Conservation (phyloP, 2,113 vertebrate species). For the Thymallus thymallus region DNA sequence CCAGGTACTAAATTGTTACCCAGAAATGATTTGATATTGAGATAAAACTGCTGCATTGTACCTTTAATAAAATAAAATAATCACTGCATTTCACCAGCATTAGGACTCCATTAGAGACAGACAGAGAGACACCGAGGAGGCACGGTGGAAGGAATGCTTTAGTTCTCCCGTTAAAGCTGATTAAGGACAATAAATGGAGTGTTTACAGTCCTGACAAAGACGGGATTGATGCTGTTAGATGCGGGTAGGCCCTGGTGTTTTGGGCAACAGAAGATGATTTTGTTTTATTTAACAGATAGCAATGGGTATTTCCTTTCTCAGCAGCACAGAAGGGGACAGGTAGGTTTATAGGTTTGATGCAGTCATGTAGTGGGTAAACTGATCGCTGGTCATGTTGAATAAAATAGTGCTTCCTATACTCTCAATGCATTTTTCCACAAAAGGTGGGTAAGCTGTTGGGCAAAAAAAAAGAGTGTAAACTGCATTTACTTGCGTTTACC, state of each 20-base stretch:
- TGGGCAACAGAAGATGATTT: slow-evolving; percentile 51
- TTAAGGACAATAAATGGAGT: slow-evolving; percentile 31
- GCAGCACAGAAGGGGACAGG: no score
- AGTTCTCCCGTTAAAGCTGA: not conserved
- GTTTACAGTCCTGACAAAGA: slow-evolving; percentile 52
- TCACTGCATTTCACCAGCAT: not conserved
- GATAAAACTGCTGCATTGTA: no score
- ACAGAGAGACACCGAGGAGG: slow-evolving; percentile 17
- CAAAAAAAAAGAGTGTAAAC: no score
- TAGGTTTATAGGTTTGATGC: not conserved
- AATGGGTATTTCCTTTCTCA: slow-evolving; percentile 23
- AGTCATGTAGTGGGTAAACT: no score
- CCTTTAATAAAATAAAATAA: not conserved
- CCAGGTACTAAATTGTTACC: no score
- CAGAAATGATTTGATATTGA: no score
- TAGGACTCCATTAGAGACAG: not conserved
- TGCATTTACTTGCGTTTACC: no score
- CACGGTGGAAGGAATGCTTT: slow-evolving; percentile 25
- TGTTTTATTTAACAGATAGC: slow-evolving; percentile 20
- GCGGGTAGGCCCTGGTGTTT: slow-evolving; percentile 33
- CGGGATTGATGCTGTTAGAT: slow-evolving; percentile 14
- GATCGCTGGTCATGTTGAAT: no score
- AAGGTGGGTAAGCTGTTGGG: no score
- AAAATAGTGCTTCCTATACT: no score
- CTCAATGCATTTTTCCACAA: no score